These are phyloP conservation scores for Microctenopoma stevenorrisi DNA, from an alignment of 2,797 vertebrate genomes.

Conservation along the genomic window DNA sequence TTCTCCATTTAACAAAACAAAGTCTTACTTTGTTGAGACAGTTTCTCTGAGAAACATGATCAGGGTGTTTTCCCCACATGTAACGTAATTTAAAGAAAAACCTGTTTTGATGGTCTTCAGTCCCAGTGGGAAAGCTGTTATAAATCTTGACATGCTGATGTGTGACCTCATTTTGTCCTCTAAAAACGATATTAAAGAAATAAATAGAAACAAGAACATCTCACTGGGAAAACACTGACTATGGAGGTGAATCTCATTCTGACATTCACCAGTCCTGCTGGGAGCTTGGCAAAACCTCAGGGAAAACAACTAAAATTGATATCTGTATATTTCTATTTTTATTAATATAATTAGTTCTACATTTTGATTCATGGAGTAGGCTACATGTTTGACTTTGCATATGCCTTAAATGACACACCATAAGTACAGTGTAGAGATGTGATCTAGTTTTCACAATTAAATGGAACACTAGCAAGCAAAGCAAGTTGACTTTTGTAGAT, in stretches of 20 bases:
- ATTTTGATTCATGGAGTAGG: constrained; percentile 3
- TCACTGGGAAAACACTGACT: constrained; percentile 29
- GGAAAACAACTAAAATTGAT: constrained; percentile 31
- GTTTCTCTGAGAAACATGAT: constrained; percentile 35
- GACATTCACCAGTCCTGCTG: constrained; percentile 36
- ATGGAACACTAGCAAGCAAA: not conserved
- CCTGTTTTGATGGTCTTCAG: constrained; percentile 12
- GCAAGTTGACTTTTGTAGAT: not conserved
- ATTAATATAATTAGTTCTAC: constrained; percentile 46
- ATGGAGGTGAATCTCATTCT: constrained; percentile 35
- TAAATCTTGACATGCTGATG: constrained; percentile 48
- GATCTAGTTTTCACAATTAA: constrained; percentile 5
- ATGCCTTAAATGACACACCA: constrained; percentile 8
- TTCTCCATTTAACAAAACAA: constrained; percentile 26
- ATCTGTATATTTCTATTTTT: constrained; percentile 41
- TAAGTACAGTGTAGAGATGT: constrained; percentile 4
- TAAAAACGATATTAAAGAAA: constrained; percentile 28
- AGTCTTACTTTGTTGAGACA: not conserved
- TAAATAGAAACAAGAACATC: constrained; percentile 30
- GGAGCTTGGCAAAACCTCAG: constrained; percentile 11
- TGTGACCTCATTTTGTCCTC: constrained; percentile 57
- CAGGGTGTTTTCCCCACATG: constrained; percentile 14
- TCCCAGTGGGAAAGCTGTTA: constrained; percentile 42
- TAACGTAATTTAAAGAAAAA: constrained; percentile 20
- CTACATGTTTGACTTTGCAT: constrained; percentile 24